Evolutionary conservation across 2,888 invertebrate species (phyloP), one percentile per base, ranked within the genome.

Genomic region (Drosophila buzzatii): DNA sequence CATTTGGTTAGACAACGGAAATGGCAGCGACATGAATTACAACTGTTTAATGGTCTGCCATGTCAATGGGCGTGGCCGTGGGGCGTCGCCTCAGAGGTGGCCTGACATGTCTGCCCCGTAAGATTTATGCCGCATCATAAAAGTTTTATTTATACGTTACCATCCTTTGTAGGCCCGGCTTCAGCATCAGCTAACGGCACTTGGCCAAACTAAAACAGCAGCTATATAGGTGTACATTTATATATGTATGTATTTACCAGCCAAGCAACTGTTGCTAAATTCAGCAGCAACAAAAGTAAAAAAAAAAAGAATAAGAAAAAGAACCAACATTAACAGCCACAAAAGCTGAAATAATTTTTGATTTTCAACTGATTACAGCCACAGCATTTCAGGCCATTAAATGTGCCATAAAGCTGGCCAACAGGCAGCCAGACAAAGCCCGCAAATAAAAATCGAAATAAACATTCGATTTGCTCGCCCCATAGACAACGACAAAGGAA

Each of bases 1-100:
- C 73, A 79, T 82, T 82, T 79, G 70, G 59, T 74, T 71, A 67
- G 79, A 84, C 76, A 66, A 62, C 73, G 81, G 72, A 85, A 83
- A 81, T 69, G 73, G 62, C 79, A 72, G 23, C 49, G 16, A 76
- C 73, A 75, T 83, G 83, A 84, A 73, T 83, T 81, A 84, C 72
- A 83, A 70, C 83, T 76, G 73, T 74, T 70, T 69, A 68, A 81
- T 67, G 79, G 60, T 42, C 58, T 70, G 67, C 60, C 73, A 55
- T 42, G 39, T 33, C 60, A 67, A 47, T 67, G 78, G 67, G 74
- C 35, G 74, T 70, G 76, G 61, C 63, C 31, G 16, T 61, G 49
- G 33, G 8, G 41, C 60, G 42, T 69, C 44, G 70, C 47, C 37
- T 31, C 57, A 8, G 16, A 23, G 53, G 53, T 53, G 39, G 53